Base-by-base conservation (phyloP, 2,797 vertebrate genomes). In the Sebastes kiyomatsui region DNA sequence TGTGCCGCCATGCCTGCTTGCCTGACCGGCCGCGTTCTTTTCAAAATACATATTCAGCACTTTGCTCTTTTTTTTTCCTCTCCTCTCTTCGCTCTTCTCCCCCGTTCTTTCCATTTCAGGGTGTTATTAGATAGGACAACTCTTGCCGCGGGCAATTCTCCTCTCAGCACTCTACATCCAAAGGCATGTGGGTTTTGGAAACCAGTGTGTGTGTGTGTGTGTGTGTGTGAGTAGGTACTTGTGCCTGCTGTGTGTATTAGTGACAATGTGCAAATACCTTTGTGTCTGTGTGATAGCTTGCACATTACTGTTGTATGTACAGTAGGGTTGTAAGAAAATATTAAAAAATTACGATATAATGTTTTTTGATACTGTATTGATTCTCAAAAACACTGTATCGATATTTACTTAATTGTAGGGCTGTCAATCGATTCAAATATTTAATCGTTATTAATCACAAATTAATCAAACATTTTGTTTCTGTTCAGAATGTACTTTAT, bases 41-140 rank as follows among this genome's bases (percentile, higher is more conserved):
- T 84, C 70, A 86, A 87, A 90, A 91, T 91, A 86, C 85, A 89
- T 90, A 91, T 93, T 92, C 92, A 93, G 87, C 91, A 87, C 77
- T 92, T 92, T 87, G 62, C 46, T 65, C 58, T 74, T 70, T 58
- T 59, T 70, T 65, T 66, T 32, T 52, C 25, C 42, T 64, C 55
- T 64, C 79, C 25, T 83, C 75, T 81, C 84, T 87, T 83, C 33
- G 4, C 80, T 84, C 35, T 42, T 76, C 77, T 83, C 28, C 55
- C 32, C 27, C 12, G 16, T 85, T 90, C 88, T 81, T 77, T 90
- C 81, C 84, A 77, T 93, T 92, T 92, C 86, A 68, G 74, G 84
- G 79, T 87, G 85, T 90, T 91, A 93, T 94, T 89, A 90, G 91
- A 89, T 74, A 91, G 89, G 93, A 92, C 90, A 92, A 92, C 72